Evolutionary conservation across 1,140 invertebrate species (phyloP).

Genomic region (Drosophila paulistorum): DNA sequence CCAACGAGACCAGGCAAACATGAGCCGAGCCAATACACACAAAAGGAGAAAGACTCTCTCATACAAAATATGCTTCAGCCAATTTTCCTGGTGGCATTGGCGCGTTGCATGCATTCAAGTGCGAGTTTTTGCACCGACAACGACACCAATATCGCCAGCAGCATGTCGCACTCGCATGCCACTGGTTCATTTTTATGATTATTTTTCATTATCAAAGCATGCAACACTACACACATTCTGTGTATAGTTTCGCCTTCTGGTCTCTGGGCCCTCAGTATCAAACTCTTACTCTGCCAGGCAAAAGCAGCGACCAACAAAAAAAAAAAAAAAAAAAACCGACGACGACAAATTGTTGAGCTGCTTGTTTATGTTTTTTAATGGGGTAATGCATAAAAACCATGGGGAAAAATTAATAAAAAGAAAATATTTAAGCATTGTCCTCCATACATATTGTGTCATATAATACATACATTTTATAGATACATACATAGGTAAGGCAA

Average conservation of each 20-base stretch:
- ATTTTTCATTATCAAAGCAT: constrained; percentile 68
- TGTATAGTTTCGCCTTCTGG: constrained; percentile 1
- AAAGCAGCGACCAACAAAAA: too few species aligned
- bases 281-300: not conserved
- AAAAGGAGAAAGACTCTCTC: not conserved
- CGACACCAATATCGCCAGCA: constrained; percentile 9
- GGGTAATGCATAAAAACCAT: constrained; percentile 31
- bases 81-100: constrained; percentile 3
- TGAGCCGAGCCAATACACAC: not conserved
- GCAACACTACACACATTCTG: constrained; percentile 26
- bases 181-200: constrained; percentile 52
- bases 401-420: constrained; percentile 67
- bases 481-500: constrained; percentile 25
- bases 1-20: not conserved
- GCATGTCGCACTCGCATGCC: constrained; percentile 12
- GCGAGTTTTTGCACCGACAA: constrained; percentile 4
- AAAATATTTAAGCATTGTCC: constrained; percentile 64
- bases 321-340: constrained; percentile 3
- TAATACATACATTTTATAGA: constrained; percentile 7
- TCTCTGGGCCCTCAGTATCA: constrained; percentile 27
- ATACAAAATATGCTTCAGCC: not conserved
- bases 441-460: constrained; percentile 33
- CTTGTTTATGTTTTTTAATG: constrained; percentile 37
- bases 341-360: constrained; percentile 69
- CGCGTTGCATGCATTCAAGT: constrained; percentile 3